Evolutionary conservation across 2,888 invertebrate species (phyloP).

Genomic region (Rotaria magnacalcarata): DNA sequence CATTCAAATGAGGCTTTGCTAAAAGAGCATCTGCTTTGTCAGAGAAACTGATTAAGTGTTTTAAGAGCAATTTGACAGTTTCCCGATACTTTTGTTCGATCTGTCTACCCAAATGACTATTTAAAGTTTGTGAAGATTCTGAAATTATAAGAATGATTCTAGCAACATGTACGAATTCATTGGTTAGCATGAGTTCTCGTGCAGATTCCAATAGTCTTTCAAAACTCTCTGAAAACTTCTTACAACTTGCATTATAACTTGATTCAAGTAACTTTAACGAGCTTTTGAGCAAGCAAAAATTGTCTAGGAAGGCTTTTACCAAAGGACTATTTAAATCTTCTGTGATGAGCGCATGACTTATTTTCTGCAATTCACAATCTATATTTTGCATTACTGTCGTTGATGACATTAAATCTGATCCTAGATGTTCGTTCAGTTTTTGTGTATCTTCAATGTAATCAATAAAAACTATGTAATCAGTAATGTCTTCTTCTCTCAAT

Average conservation of each 20-base stretch:
- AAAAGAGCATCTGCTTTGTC: neutral
- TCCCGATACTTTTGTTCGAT: neutral
- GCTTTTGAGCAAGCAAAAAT: neutral
- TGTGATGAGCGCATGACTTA: neutral
- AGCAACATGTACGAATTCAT: neutral
- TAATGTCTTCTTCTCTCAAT: neutral
- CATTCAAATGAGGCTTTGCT: neutral
- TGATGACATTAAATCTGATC: neutral
- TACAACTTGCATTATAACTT: neutral
- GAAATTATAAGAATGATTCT: neutral
- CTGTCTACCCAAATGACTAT: neutral
- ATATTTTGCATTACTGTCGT: neutral
- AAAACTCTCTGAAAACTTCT: neutral
- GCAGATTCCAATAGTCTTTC: neutral
- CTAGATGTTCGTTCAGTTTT: neutral
- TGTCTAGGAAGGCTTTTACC: neutral
- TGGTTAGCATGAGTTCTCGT: neutral
- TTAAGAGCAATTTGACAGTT: neutral
- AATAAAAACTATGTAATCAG: neutral
- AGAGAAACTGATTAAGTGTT: neutral
- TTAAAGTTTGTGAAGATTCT: neutral
- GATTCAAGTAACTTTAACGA: neutral
- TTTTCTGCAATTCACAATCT: neutral
- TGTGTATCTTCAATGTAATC: neutral
- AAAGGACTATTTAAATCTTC: neutral